These are phyloP conservation scores for Drosophila diplacantha DNA, from an alignment of 2,888 invertebrate species.

Conservation along the genomic window DNA sequence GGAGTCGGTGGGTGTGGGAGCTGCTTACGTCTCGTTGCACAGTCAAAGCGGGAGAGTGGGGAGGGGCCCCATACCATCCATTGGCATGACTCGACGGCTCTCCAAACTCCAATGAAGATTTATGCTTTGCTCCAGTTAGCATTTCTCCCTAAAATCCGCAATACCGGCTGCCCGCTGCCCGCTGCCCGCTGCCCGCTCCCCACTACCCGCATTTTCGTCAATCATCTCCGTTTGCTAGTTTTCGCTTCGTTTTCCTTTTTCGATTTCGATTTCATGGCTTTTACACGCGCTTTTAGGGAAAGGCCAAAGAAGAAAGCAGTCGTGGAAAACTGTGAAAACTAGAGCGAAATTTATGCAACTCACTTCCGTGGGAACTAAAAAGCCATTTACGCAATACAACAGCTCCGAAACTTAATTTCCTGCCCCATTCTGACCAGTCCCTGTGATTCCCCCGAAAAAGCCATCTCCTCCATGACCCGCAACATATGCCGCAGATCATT, in stretches of 20 bases:
- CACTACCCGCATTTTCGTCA: slow-evolving; percentile 57
- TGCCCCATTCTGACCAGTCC: slow-evolving; percentile 33
- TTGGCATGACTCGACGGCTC: slow-evolving; percentile 60
- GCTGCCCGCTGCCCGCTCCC: slow-evolving; percentile 4
- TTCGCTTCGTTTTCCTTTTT: slow-evolving; percentile 26
- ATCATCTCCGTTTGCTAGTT: slow-evolving; percentile 63
- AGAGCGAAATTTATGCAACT: slow-evolving; percentile 63
- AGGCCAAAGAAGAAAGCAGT: slow-evolving; percentile 5
- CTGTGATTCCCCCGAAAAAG: background rate
- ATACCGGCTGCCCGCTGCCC: background rate
- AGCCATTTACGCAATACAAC: slow-evolving; percentile 71
- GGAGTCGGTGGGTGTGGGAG: slow-evolving; percentile 6
- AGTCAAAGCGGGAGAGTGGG: slow-evolving; percentile 32
- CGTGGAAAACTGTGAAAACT: slow-evolving; percentile 14
- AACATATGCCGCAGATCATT: slow-evolving; percentile 72
- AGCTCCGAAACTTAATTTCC: slow-evolving; percentile 68
- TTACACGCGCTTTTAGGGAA: slow-evolving; percentile 64
- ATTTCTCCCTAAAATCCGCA: slow-evolving; percentile 37
- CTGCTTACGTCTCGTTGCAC: slow-evolving; percentile 60
- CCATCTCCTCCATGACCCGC: slow-evolving; percentile 51
- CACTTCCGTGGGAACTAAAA: slow-evolving; percentile 68
- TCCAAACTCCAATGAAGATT: slow-evolving; percentile 65
- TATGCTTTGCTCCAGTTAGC: slow-evolving; percentile 60
- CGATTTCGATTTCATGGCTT: slow-evolving; percentile 70
- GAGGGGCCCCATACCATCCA: background rate